Evolutionary conservation across 2,113 vertebrate genomes (phyloP).

Genomic region (Ictalurus furcatus): DNA sequence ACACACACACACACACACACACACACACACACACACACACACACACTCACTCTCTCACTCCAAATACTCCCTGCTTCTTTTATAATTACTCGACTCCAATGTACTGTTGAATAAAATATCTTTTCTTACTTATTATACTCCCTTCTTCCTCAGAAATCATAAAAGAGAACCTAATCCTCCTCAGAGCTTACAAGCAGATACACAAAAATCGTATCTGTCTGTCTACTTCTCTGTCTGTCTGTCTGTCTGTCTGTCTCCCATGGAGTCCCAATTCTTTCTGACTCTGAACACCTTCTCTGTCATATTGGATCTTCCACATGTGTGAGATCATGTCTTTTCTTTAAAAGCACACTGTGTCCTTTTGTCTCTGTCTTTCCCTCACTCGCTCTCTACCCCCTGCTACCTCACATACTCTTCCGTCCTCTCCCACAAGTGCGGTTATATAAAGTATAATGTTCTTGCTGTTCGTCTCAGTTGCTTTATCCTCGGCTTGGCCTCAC

Average conservation of each 20-base stretch:
- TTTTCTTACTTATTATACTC: neutral
- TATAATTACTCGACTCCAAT: neutral
- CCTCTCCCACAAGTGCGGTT: neutral
- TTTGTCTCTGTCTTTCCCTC: constrained; percentile 11
- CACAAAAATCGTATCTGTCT: neutral
- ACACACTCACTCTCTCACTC: neutral
- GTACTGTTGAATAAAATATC: neutral
- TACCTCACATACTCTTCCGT: neutral
- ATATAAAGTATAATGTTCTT: neutral
- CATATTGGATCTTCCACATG: neutral
- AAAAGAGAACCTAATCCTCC: neutral
- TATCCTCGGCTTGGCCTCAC: constrained; percentile 19
- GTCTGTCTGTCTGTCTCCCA: neutral
- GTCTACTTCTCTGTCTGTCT: neutral
- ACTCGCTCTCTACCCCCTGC: neutral
- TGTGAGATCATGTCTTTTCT: neutral
- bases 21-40: neutral
- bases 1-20: neutral
- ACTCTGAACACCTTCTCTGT: neutral
- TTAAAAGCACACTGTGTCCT: neutral
- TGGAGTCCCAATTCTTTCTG: neutral
- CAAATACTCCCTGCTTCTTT: neutral
- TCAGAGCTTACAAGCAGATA: neutral
- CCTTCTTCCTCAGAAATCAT: neutral
- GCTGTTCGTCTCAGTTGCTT: neutral